Conservation (phyloP, 2,113 vertebrate genomes). For the Xenopus laevis region DNA sequence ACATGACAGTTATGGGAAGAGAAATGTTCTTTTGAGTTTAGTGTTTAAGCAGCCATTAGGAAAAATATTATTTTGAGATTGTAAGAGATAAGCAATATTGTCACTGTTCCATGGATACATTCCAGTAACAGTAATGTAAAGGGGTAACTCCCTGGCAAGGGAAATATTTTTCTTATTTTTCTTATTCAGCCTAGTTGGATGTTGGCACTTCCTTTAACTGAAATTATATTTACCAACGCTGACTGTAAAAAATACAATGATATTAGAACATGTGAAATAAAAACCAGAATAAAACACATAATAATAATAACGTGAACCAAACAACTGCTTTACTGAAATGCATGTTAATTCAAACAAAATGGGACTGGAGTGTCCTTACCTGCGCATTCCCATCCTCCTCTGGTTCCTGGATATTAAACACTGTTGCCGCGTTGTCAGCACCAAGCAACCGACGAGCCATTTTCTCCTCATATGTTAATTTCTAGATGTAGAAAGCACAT, state of each 20-base stretch:
- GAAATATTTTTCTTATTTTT: too few species aligned
- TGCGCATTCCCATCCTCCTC: conserved; percentile 81
- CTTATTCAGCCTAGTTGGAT: too few species aligned
- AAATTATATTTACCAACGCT: too few species aligned
- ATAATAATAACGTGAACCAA: too few species aligned
- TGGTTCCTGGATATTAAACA: conserved; percentile 83
- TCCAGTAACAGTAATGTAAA: background rate
- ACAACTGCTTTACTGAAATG: too few species aligned
- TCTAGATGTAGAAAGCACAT: conserved; percentile 62
- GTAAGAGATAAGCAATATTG: background rate
- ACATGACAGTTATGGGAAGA: too few species aligned
- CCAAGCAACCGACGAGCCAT: conserved; percentile 95
- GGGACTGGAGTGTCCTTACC: conserved; percentile 61
- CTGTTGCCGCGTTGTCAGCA: conserved; percentile 90
- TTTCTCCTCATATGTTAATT: conserved; percentile 95
- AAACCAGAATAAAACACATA: too few species aligned
- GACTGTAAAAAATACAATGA: too few species aligned
- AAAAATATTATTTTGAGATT: conserved; percentile 7
- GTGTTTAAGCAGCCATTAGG: conserved; percentile 14
- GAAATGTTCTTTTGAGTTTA: background rate
- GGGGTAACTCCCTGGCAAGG: background rate
- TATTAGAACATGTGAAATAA: too few species aligned
- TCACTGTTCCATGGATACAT: too few species aligned
- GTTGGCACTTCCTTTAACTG: too few species aligned
- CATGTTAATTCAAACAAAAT: background rate